Percentiles rank a stretch among this genome's conserved stretches.
Evolutionary conservation across 1,140 invertebrate genomes (phyloP).

Genomic region (Tetramorium alpestre): DNA sequence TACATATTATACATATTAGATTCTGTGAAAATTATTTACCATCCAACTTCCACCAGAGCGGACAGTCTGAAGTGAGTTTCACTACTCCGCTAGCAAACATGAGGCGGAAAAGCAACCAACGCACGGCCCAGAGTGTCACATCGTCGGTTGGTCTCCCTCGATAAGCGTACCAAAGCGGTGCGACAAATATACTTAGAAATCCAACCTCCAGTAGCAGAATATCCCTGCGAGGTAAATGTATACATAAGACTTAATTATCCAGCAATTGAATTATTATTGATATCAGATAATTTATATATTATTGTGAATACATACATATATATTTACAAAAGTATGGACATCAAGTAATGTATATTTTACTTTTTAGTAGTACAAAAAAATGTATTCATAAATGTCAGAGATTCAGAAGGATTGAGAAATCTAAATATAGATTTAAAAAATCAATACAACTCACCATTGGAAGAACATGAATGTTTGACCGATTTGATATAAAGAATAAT

Average conservation of each 20-base stretch:
- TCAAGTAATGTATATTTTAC: not conserved
- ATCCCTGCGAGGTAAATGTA: constrained; percentile 87
- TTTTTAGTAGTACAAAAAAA: not conserved
- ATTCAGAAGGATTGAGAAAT: not conserved
- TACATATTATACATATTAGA: not conserved
- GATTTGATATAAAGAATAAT: constrained; percentile 92
- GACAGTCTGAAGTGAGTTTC: constrained; percentile 92
- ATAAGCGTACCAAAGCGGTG: constrained; percentile 87
- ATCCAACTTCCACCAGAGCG: constrained; percentile 93
- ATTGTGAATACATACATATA: not conserved
- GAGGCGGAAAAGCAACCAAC: constrained; percentile 92
- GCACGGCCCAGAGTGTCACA: constrained; percentile 90
- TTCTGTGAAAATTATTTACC: constrained; percentile 85
- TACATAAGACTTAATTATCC: constrained; percentile 4
- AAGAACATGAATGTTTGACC: constrained; percentile 92
- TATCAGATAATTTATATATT: not conserved
- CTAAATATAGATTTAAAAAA: constrained; percentile 12
- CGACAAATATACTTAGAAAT: constrained; percentile 90
- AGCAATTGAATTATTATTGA: not conserved
- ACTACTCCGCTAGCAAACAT: constrained; percentile 92
- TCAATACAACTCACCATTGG: constrained; percentile 88
- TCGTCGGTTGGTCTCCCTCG: constrained; percentile 85
- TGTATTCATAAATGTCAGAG: not conserved
- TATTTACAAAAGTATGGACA: not conserved
- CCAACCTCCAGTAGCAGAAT: constrained; percentile 92